These are phyloP conservation scores for Endotricha flammealis DNA, from an alignment of 2,888 invertebrate genomes.

Conservation along the genomic window DNA sequence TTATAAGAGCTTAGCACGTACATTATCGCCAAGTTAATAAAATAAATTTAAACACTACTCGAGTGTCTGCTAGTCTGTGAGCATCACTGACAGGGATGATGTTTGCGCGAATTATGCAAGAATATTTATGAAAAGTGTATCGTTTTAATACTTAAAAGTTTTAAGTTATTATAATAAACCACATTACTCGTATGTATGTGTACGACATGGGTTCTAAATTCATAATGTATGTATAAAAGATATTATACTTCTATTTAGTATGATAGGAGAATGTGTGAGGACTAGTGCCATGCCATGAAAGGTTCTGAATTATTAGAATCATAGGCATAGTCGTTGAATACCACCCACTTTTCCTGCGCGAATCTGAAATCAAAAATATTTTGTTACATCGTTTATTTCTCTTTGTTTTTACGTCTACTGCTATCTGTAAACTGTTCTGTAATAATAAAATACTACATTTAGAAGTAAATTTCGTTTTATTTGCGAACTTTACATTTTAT, in stretches of 20 bases:
- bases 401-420: conserved; percentile 57
- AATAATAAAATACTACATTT: conserved; percentile 68
- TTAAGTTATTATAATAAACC: conserved; percentile 31
- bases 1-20: too few relatives aligned
- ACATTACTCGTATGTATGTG: conserved; percentile 31
- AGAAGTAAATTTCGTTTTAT: conserved; percentile 37
- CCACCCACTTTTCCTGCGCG: conserved; percentile 76
- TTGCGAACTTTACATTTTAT: neutral
- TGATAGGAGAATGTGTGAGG: conserved; percentile 76
- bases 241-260: conserved; percentile 59
- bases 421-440: conserved; percentile 68
- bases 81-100: conserved; percentile 76
- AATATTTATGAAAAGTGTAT: conserved; percentile 55
- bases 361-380: conserved; percentile 58
- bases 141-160: conserved; percentile 28
- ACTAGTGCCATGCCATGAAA: conserved; percentile 78
- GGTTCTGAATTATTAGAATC: conserved; percentile 77
- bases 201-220: conserved; percentile 36
- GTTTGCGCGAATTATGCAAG: conserved; percentile 77
- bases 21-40: conserved; percentile 8
- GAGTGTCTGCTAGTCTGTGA: conserved; percentile 75
- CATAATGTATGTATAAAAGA: conserved; percentile 25
- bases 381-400: conserved; percentile 59
- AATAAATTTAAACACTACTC: conserved; percentile 27
- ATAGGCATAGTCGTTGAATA: conserved; percentile 75